Percentiles rank a stretch among this genome's conserved stretches.
These are phyloP conservation scores for Caenorhabditis inopinata DNA, from an alignment of 1,140 invertebrate genomes.

Conservation along the genomic window DNA sequence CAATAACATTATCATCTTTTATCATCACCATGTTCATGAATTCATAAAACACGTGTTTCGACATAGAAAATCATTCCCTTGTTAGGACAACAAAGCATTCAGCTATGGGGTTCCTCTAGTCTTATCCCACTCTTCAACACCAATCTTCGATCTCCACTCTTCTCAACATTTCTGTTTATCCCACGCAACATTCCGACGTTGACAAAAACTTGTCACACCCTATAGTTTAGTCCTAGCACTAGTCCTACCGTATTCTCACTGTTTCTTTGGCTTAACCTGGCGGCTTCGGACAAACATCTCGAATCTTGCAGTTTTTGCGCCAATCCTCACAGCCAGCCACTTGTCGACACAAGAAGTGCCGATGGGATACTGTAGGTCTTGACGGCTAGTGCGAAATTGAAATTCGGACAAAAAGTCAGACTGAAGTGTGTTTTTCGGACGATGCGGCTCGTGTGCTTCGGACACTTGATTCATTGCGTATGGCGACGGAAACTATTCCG, in stretches of 20 bases:
- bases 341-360: not conserved
- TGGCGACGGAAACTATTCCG: not conserved
- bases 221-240: no score
- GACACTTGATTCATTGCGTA: not conserved
- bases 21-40: no score
- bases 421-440: constrained; percentile 20
- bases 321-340: constrained; percentile 7
- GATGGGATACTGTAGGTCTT: not conserved
- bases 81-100: no score
- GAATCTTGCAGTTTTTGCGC: constrained; percentile 8
- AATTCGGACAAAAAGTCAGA: not conserved
- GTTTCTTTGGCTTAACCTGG: no score
- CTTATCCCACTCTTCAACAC: no score
- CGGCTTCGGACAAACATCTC: not conserved
- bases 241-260: no score
- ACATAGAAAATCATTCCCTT: no score
- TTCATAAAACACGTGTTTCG: no score
- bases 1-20: no score
- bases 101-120: no score
- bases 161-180: no score
- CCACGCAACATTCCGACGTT: not conserved
- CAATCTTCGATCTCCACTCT: no score
- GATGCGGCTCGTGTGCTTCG: not conserved
- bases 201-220: not conserved
- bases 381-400: not conserved